These are phyloP conservation scores for Cephus sareptanus DNA, from an alignment of 2,888 invertebrate species.

Conservation along the genomic window DNA sequence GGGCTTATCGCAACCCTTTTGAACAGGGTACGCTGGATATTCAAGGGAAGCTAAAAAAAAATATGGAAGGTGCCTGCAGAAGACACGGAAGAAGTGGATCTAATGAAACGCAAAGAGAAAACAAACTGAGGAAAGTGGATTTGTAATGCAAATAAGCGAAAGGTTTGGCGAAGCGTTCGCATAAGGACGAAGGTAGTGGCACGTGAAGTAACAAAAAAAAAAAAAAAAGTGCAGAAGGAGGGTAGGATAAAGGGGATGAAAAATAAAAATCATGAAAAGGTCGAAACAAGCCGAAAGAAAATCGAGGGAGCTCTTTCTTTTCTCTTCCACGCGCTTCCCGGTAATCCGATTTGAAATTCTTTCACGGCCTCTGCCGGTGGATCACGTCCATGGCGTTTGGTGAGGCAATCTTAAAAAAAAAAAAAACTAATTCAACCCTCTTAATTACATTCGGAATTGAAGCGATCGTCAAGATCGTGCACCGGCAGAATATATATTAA, in stretches of 20 bases:
- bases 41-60: neutral
- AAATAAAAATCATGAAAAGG: constrained; percentile 38
- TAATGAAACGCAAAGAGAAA: constrained; percentile 50
- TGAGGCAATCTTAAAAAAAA: constrained; percentile 10
- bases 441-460: constrained; percentile 34
- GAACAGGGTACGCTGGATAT: constrained; percentile 19
- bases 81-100: constrained; percentile 35
- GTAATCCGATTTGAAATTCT: constrained; percentile 55
- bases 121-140: constrained; percentile 30
- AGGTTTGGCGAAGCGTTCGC: neutral
- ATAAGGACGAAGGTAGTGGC: neutral
- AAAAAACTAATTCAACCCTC: constrained; percentile 38
- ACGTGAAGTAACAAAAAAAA: neutral
- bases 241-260: constrained; percentile 25
- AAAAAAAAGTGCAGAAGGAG: neutral
- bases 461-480: constrained; percentile 22
- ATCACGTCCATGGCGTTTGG: constrained; percentile 36
- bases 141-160: constrained; percentile 53
- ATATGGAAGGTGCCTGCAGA: neutral
- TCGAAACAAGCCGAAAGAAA: constrained; percentile 26
- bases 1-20: constrained; percentile 49
- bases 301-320: constrained; percentile 11
- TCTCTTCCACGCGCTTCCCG: constrained; percentile 17
- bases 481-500: constrained; percentile 21
- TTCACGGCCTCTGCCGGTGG: constrained; percentile 14